Evolutionary conservation across 2,113 vertebrate genomes (phyloP).

Genomic region (Xiphophorus hellerii): DNA sequence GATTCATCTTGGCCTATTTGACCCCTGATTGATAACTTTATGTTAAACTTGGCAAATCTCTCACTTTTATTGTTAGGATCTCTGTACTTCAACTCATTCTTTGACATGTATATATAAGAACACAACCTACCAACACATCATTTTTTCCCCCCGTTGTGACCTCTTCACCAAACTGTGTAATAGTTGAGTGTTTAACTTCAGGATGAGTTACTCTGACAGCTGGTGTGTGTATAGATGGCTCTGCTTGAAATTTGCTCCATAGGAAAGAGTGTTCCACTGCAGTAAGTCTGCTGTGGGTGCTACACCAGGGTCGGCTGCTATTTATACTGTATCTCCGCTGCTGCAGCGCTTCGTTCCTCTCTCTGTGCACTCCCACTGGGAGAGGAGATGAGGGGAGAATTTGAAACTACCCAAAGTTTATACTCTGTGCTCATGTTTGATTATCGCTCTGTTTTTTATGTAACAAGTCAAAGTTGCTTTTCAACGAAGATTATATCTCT

Average conservation of each 20-base stretch:
- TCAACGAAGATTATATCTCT: background rate
- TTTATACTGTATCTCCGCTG: conserved; percentile 68
- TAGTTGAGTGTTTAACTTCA: conserved; percentile 33
- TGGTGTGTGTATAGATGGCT: conserved; percentile 38
- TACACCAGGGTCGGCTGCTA: conserved; percentile 64
- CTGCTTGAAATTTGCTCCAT: conserved; percentile 48
- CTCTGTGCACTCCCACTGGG: conserved; percentile 30
- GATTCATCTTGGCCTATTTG: background rate
- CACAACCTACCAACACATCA: conserved; percentile 11
- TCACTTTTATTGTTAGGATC: background rate
- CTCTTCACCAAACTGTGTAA: conserved; percentile 25
- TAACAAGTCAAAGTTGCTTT: conserved; percentile 11
- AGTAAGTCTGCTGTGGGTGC: conserved; percentile 59
- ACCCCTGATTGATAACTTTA: background rate
- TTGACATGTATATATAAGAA: conserved; percentile 1
- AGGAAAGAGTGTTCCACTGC: conserved; percentile 60
- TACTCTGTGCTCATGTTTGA: conserved; percentile 3
- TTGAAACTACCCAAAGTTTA: conserved; percentile 17
- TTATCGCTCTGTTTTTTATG: conserved; percentile 8
- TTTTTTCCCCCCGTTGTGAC: conserved; percentile 25
- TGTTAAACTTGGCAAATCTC: background rate
- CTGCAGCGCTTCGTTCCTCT: conserved; percentile 45
- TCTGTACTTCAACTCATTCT: too few species aligned
- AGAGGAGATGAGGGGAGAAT: conserved; percentile 29
- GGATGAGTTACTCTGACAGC: conserved; percentile 55